These are phyloP conservation scores for Cacatua alba DNA, from an alignment of 2,113 vertebrate species.

Conservation along the genomic window DNA sequence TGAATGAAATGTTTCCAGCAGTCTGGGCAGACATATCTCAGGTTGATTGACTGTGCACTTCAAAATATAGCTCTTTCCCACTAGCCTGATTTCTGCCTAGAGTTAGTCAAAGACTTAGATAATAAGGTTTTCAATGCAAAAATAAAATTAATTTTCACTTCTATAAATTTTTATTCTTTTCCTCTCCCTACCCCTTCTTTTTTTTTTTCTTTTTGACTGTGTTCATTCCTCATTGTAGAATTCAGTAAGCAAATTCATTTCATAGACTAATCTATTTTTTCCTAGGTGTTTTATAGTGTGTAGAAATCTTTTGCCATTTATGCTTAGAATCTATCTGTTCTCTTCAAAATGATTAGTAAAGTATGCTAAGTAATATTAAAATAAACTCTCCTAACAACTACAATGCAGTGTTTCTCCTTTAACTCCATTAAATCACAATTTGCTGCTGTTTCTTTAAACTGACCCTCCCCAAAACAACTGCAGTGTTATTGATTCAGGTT, in stretches of 20 bases:
- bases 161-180: background rate
- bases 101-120: background rate
- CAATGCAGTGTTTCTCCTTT: background rate
- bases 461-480: conserved; percentile 15
- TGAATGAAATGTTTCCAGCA: background rate
- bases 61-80: background rate
- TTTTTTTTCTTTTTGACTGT: background rate
- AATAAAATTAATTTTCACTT: background rate
- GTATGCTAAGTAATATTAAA: background rate
- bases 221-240: background rate
- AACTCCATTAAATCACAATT: background rate
- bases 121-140: background rate
- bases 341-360: background rate
- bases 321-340: background rate
- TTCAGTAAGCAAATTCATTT: background rate
- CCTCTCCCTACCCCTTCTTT: background rate
- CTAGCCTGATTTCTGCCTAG: background rate
- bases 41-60: background rate
- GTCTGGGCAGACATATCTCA: background rate
- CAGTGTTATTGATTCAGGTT: conserved; percentile 61
- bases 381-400: background rate
- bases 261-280: background rate
- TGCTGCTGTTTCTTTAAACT: conserved; percentile 44
- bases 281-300: background rate
- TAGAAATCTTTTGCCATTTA: background rate